Evolutionary conservation across 2,888 invertebrate species (phyloP).

Genomic region (Caenorhabditis sp.): DNA sequence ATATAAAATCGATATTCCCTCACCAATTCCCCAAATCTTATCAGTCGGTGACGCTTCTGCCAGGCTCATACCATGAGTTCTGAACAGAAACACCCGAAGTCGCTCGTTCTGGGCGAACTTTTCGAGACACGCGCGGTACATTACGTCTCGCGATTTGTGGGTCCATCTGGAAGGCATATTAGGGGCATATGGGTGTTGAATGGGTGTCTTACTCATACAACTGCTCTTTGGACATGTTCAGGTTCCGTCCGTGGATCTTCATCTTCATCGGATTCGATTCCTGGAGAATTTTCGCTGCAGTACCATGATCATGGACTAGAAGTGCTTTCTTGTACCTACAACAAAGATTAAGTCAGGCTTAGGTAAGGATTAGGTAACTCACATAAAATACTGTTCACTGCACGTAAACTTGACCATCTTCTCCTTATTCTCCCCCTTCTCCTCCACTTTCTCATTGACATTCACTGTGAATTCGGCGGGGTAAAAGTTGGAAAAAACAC

Average conservation of each 20-base stretch:
- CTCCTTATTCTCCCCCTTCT: conserved; percentile 3
- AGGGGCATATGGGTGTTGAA: no score
- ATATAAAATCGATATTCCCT: no score
- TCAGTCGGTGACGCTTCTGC: conserved; percentile 23
- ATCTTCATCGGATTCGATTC: conserved; percentile 35
- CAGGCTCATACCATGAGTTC: conserved; percentile 19
- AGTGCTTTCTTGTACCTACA: conserved; percentile 44
- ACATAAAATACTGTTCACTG: conserved; percentile 57
- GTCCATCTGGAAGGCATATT: no score
- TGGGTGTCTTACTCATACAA: conserved; percentile 31
- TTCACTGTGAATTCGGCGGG: conserved; percentile 19
- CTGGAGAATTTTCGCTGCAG: conserved; percentile 29
- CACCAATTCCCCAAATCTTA: conserved; percentile 24
- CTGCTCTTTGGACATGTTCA: conserved; percentile 37
- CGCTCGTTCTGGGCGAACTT: conserved; percentile 13
- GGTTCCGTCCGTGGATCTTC: conserved; percentile 26
- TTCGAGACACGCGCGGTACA: conserved; percentile 7
- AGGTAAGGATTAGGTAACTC: not conserved
- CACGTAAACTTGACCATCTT: conserved; percentile 17
- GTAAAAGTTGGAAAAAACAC: conserved; percentile 39
- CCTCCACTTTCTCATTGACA: not conserved
- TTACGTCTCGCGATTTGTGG: not conserved
- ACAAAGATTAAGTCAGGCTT: not conserved
- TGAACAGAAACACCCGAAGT: not conserved
- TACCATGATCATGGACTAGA: conserved; percentile 14